Evolutionary conservation across 2,888 invertebrate genomes (phyloP).

Genomic region (Abrostola triplasia): DNA sequence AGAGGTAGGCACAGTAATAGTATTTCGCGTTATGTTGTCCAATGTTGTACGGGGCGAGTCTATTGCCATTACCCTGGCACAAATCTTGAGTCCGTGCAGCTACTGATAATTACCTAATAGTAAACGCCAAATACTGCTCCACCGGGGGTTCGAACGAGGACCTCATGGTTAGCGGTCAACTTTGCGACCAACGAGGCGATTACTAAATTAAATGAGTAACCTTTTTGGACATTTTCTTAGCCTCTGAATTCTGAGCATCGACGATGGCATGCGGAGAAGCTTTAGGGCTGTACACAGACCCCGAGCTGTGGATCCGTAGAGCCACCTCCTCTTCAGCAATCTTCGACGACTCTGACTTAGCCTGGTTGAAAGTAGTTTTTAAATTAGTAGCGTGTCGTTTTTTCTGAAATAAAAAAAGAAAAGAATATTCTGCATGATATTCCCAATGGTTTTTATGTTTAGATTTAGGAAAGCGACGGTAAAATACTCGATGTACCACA

Average conservation of each 20-base stretch:
- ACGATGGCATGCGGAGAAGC: conserved; percentile 72
- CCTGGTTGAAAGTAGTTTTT: conserved; percentile 54
- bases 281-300: conserved; percentile 74
- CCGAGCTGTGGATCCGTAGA: conserved; percentile 76
- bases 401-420: conserved; percentile 4
- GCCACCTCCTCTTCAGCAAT: conserved; percentile 76
- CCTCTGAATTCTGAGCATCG: conserved; percentile 68
- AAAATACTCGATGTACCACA: too few relatives aligned
- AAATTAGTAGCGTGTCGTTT: neutral
- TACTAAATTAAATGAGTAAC: conserved; percentile 50
- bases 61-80: too few relatives aligned
- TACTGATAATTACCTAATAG: too few relatives aligned
- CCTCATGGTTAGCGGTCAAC: too few relatives aligned
- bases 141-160: too few relatives aligned
- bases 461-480: neutral
- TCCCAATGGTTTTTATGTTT: neutral
- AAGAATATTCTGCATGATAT: conserved; percentile 6
- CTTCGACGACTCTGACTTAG: conserved; percentile 74
- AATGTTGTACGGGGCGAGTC: too few relatives aligned
- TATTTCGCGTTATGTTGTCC: too few relatives aligned
- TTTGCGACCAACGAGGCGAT: neutral
- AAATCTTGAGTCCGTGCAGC: too few relatives aligned
- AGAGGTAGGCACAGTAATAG: too few relatives aligned
- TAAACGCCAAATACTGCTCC: too few relatives aligned
- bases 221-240: conserved; percentile 81